Base-by-base conservation (phyloP, 1,140 invertebrate species). In the Drosophila micromelanica region DNA sequence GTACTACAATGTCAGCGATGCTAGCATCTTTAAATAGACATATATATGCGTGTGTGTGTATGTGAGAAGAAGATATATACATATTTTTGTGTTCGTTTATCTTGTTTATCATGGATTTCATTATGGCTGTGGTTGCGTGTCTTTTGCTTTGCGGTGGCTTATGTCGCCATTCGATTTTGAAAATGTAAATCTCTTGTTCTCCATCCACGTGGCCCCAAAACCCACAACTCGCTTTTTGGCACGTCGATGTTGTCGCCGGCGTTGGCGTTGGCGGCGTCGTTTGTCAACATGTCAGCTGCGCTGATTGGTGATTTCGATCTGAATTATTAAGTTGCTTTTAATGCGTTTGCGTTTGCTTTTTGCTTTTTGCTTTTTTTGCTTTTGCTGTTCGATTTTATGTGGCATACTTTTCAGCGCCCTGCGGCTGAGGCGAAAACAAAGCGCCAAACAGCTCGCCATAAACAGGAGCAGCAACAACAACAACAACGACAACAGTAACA, bases 291-390 rank as follows among this genome's bases (percentile, higher is more conserved):
- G 82, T 86, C 82, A 80, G 71, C 82, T 49, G 63, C 72, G 82
- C 82, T 87, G 82, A 87, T 86, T 86, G 82, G 82, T 87, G 82
- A 86, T 87, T 86, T 86, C 49, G 84, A 87, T 86, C 82, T 87
- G 82, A 86, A 86, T 86, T 86, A 86, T 86, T 86, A 87, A 86
- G 82, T 86, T 86, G 82, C 82, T 86, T 86, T 86, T 86, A 86
- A 86, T 86, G 82, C 82, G 82, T 86, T 86, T 75, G 80, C 74
- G 77, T 76, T 76, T 75, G 75, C 52, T 63, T 75, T 67, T 81
- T 62, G 30, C 13, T 13, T 6, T 27, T 0, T 4, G 1, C 4
- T 27, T 27, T 27, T 27, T 17, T 15, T 17, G 7, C 12, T 55
- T 30, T 49, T 6, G 32, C 37, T 37, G 37, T 64, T 68, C 71